Base-by-base conservation (phyloP, 1,140 invertebrate species). In the Leptinotarsa lineolata region DNA sequence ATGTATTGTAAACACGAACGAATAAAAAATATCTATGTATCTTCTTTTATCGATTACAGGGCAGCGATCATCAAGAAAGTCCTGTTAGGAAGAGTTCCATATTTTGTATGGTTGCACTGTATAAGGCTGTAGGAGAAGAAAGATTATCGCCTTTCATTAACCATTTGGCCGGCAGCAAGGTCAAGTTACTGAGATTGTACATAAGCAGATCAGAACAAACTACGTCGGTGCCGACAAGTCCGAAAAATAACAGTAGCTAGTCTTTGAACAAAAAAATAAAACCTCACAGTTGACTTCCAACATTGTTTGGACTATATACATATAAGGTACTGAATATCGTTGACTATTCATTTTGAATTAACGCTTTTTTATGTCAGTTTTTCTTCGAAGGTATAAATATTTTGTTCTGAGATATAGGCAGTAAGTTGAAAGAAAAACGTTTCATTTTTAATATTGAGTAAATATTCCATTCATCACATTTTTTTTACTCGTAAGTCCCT, bases 51-150 rank as follows among this genome's bases (percentile, higher is more conserved):
- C 30, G 30, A 39, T 79, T 84, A 78, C 82, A 96, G 89, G 92
- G 94, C 5, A 97, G 96, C 82, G 95, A 97, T 83, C 90, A 93
- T 82, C 85, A 88, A 20, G 94, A 97, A 83, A 96, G 94, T 74
- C 91, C 93, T 70, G 95, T 98, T 24, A 89, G 97, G 16, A 98
- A 98, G 84, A 95, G 95, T 73, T 93, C 95, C 11, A 95, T 98
- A 1, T 97, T 98, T 85, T 97, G 95, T 82, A 95, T 98, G 91
- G 97, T 98, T 3, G 93, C 95, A 44, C 90, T 97, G 71, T 94
- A 97, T 77, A 89, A 92, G 77, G 90, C 91, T 16, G 91, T 97
- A 4, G 96, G 96, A 2, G 94, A 97, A 79, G 92, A 92, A 20
- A 86, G 88, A 22, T 88, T 98, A 79, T 88, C 91, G 76, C 93